Evolutionary conservation across 2,797 vertebrate species (phyloP), one percentile per base, ranked within the genome.

Genomic region (Anguilla megastoma): DNA sequence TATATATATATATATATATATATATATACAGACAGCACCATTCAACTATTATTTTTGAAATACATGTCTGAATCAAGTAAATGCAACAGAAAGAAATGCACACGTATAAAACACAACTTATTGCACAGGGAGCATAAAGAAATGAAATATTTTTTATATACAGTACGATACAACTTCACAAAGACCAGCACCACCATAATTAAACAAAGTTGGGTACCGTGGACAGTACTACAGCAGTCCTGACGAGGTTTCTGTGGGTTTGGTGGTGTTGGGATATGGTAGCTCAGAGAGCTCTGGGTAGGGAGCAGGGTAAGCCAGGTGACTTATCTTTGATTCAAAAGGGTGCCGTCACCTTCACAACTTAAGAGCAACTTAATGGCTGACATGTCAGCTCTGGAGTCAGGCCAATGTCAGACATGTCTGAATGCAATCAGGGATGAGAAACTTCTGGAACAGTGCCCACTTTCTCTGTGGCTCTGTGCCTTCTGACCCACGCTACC

Each of bases 361-460:
- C 93, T 92, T 94, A 95, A 95, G 93, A 89, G 92, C 90, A 90
- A 94, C 90, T 91, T 87, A 90, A 91, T 93, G 91, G 91, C 86
- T 84, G 86, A 89, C 89, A 92, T 92, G 94, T 94, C 94, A 93
- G 89, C 91, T 91, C 90, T 89, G 87, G 85, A 7, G 63, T 88
- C 88, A 90, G 94, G 95, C 95, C 95, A 92, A 96, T 95, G 94
- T 89, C 90, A 90, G 89, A 91, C 86, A 92, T 87, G 91, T 95
- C 89, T 94, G 91, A 94, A 93, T 92, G 93, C 90, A 92, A 93
- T 92, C 85, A 56, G 88, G 82, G 41, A 87, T 30, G 90, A 45
- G 18, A 87, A 89, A 89, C 86, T 45, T 87, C 88, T 71, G 92
- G 87, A 93, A 89, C 90, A 90, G 86, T 87, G 87, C 90, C 74